These are phyloP conservation scores for Uria lomvia DNA, from an alignment of 2,113 vertebrate genomes.

Conservation along the genomic window DNA sequence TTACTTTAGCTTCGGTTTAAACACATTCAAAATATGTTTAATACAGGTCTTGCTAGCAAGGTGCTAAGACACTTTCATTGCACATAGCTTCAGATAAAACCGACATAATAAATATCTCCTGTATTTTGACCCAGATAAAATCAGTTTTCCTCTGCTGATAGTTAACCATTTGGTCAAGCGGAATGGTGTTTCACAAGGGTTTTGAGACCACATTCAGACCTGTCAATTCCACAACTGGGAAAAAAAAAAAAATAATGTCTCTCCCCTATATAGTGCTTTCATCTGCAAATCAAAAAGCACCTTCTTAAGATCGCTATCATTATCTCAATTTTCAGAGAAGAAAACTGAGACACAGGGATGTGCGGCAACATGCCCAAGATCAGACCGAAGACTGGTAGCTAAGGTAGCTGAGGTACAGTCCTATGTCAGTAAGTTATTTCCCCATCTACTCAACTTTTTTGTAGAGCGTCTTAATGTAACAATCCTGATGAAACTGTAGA, in stretches of 20 bases:
- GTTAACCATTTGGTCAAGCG: not conserved
- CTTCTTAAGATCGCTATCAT: conserved; percentile 28
- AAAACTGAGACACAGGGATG: not conserved
- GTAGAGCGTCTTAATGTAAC: not conserved
- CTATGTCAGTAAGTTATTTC: not conserved
- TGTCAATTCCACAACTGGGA: not conserved
- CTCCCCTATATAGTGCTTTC: not conserved
- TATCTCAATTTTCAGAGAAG: conserved; percentile 29
- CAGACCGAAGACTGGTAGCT: not conserved
- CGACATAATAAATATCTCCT: not conserved
- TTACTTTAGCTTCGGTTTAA: not conserved
- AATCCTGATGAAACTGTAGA: not conserved
- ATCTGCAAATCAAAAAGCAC: conserved; percentile 31
- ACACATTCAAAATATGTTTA: not conserved
- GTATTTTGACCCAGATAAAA: not conserved
- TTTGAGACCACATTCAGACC: not conserved
- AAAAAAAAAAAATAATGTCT: not conserved
- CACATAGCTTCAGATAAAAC: not conserved
- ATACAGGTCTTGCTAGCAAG: not conserved
- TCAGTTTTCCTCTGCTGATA: not conserved
- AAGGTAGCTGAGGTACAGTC: not conserved
- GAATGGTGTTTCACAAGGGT: not conserved
- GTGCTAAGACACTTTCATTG: not conserved
- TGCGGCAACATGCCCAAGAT: not conserved
- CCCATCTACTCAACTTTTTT: not conserved